These are phyloP conservation scores for Daktulosphaira vitifoliae DNA, from an alignment of 1,140 invertebrate species.

Conservation along the genomic window DNA sequence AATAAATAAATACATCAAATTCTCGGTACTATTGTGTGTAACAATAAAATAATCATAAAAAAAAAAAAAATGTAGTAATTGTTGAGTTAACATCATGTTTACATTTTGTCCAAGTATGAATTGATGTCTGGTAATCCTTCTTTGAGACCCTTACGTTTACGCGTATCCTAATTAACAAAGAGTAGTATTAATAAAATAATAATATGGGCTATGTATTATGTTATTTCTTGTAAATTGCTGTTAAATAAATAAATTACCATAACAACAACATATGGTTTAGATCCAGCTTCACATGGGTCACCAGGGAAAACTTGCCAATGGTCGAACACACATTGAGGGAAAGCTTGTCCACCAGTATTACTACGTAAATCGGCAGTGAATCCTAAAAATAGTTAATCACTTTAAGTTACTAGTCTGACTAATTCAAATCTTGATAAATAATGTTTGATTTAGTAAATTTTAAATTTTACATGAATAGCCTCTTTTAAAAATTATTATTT, in stretches of 20 bases:
- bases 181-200: constrained; percentile 38
- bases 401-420: no score
- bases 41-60: constrained; percentile 33
- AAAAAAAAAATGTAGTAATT: constrained; percentile 7
- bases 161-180: constrained; percentile 66
- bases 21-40: constrained; percentile 22
- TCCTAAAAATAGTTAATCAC: constrained; percentile 47
- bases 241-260: constrained; percentile 48
- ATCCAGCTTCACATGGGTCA: constrained; percentile 72
- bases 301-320: constrained; percentile 98
- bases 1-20: constrained; percentile 17
- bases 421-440: no score
- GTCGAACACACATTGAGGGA: constrained; percentile 99
- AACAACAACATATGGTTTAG: constrained; percentile 77
- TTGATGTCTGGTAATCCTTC: constrained; percentile 88
- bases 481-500: no score
- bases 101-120: constrained; percentile 91
- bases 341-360: constrained; percentile 98
- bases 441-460: no score
- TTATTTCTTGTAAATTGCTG: no score
- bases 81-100: constrained; percentile 41
- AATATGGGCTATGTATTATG: neutral
- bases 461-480: no score
- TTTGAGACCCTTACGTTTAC: constrained; percentile 98
- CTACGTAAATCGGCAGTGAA: constrained; percentile 98